Base-by-base conservation (phyloP, 2,888 invertebrate genomes). In the Tribolium freemani region DNA sequence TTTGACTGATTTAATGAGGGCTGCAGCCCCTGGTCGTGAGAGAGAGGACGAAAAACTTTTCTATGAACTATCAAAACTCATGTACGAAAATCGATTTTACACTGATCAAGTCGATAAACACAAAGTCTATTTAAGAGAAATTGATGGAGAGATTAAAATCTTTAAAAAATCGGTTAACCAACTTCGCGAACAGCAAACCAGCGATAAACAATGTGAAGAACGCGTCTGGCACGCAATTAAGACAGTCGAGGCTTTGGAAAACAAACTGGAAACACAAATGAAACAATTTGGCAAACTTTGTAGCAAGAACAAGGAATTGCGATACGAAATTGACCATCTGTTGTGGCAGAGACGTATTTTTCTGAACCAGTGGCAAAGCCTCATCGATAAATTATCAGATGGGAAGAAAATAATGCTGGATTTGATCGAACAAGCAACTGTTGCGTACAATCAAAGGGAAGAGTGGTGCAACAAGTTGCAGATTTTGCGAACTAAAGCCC, bases 381-480 rank as follows among this genome's bases (percentile, higher is more conserved):
- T 96, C 81, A 91, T 94, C 38, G 90, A 90, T 50, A 92, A 94
- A 63, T 88, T 96, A 61, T 92, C 92, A 82, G 90, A 91, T 31
- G 94, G 96, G 0, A 95, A 96, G 82, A 92, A 93, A 69, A 91
- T 93, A 81, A 95, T 96, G 84, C 90, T 94, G 77, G 96, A 96
- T 82, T 87, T 96, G 71, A 94, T 97, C 72, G 96, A 97, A 80
- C 93, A 94, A 79, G 95, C 96, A 0, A 96, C 95, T n/a, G 89
- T 93, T 44, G 94, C 96, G 0, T 97, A 96, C 83, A 96, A 96
- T 86, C 95, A 96, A 85, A 89, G 96, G 74, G 96, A 93, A 84
- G 93, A 94, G 83, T 90, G 93, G 87, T 91, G 93, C 80, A 89
- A 91, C 69, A 96, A 96, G 85, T 89, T 96, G 60, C 91, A 93